Percentiles rank a stretch among this genome's conserved stretches.
Conservation (phyloP, 2,113 vertebrate genomes). For the Gallinago undulata region DNA sequence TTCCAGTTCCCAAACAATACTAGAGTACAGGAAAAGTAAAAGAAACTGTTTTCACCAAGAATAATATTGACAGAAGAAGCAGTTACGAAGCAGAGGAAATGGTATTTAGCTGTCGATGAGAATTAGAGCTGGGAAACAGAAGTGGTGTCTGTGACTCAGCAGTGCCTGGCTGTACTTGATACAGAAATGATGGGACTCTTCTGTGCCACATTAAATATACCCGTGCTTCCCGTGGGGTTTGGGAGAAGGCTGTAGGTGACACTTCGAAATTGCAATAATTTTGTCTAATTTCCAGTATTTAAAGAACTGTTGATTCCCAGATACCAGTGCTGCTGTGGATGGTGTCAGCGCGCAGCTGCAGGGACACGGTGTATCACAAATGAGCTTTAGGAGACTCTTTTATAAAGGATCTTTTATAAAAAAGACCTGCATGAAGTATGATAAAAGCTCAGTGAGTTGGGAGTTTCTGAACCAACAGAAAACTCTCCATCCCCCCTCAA, state of each 20-base stretch:
- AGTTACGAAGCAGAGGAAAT: not conserved
- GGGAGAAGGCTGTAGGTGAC: not conserved
- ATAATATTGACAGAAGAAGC: not conserved
- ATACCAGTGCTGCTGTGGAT: not conserved
- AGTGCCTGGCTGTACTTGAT: fast-evolving
- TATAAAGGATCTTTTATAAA: not conserved
- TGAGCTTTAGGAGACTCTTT: not conserved
- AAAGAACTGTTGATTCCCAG: not conserved
- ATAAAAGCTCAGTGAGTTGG: not conserved
- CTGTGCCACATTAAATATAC: not conserved
- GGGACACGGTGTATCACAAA: not conserved
- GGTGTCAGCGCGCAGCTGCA: not conserved
- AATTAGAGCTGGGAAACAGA: not conserved
- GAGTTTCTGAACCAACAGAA: not conserved
- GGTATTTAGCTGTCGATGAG: fast-evolving
- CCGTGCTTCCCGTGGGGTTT: not conserved
- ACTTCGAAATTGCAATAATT: not conserved
- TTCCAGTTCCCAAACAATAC: not conserved
- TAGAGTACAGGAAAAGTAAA: not conserved
- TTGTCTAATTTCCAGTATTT: not conserved
- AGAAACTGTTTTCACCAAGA: not conserved
- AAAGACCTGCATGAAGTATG: not conserved
- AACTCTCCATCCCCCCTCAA: not conserved
- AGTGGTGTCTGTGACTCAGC: not conserved
- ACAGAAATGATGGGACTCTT: too few species aligned